Base-by-base conservation (phyloP, 1,140 invertebrate species). In the Leptinotarsa texana region DNA sequence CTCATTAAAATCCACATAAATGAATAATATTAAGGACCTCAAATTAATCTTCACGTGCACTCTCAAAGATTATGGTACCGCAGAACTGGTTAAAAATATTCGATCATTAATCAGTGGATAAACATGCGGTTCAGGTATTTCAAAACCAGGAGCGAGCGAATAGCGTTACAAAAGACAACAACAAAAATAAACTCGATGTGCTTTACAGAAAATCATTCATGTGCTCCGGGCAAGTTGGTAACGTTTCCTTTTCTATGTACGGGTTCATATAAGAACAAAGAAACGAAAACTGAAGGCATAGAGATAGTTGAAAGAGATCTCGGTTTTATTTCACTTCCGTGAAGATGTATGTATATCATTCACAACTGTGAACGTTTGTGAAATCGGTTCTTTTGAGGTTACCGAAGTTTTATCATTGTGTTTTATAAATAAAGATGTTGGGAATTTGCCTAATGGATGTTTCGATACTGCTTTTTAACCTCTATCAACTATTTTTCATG, bases 31-130 rank as follows among this genome's bases (percentile, higher is more conserved):
- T 78, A 78, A 78, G 77, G 75, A 78, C 66, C 74, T 61, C 69
- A 71, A 76, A 78, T 78, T 76, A 78, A 78, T 78, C 77, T 78
- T 63, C 24, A 69, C 42, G 74, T 74, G 21, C 47, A 72, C 74
- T 76, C 68, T 76, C 74, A 74, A 78, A 78, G 74, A 76, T 78
- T 76, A 67, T 74, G 69, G 74, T 67, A 74, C 75, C 77, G 72
- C 69, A 75, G 65, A 76, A 78, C 74, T 77, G 77, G 77, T 80
- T 80, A 78, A 80, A 78, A 80, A 80, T 80, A 80, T 78, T 76
- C 70, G 24, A 49, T 63, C 69, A 77, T 80, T 73, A 78, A 80
- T 80, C 79, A 80, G 49, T 17, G 77, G 79, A 80, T 80, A 80
- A 78, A 75, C 67, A 70, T 76, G 61, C 62, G 67, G 75, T 48